Conservation (phyloP, 1,140 invertebrate genomes). For the Delia radicum region DNA sequence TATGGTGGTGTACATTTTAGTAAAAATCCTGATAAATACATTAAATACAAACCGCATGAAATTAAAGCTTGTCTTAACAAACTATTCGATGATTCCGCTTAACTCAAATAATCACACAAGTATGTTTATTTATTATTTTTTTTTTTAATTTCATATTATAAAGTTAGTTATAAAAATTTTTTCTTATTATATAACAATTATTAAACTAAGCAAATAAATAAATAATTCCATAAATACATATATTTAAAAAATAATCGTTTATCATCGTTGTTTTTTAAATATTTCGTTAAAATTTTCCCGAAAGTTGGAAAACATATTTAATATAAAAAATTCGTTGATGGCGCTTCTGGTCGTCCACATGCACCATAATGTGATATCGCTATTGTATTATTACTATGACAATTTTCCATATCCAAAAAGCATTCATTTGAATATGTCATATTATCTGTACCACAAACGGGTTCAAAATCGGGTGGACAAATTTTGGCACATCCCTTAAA, state of each 20-base stretch:
- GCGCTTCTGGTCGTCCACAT: constrained; percentile 51
- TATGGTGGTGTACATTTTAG: constrained; percentile 76
- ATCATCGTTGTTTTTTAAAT: not conserved
- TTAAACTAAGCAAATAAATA: constrained; percentile 24
- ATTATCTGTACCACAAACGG: constrained; percentile 84
- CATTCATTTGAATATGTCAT: constrained; percentile 91
- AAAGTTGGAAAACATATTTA: constrained; percentile 25
- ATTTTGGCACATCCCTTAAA: constrained; percentile 83
- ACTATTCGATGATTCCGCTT: constrained; percentile 76
- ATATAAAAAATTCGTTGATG: constrained; percentile 53
- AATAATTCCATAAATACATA: constrained; percentile 23
- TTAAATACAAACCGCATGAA: constrained; percentile 87
- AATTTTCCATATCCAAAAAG: constrained; percentile 88
- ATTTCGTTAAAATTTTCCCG: not conserved
- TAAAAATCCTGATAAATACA: constrained; percentile 92
- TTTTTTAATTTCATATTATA: constrained; percentile 14
- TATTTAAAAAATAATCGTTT: not conserved
- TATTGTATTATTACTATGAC: constrained; percentile 66
- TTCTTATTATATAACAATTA: constrained; percentile 18
- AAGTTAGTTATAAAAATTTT: constrained; percentile 26
- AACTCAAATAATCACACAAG: constrained; percentile 1
- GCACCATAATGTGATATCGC: constrained; percentile 51
- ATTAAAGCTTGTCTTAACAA: constrained; percentile 75
- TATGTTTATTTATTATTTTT: constrained; percentile 9
- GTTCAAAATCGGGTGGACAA: constrained; percentile 82